These are phyloP conservation scores for Rhopalosiphum padi DNA, from an alignment of 1,140 invertebrate genomes.

Conservation along the genomic window DNA sequence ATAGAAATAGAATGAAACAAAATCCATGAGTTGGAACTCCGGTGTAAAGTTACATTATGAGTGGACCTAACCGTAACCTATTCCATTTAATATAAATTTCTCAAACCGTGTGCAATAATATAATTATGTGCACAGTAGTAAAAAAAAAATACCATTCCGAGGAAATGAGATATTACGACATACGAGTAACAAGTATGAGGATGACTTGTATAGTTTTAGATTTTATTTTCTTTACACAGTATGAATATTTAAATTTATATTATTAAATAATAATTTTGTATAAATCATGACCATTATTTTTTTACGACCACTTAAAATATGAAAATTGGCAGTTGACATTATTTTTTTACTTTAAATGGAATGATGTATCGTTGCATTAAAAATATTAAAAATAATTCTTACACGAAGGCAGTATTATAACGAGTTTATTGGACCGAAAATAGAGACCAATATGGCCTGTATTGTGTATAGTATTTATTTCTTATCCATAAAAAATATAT, in stretches of 20 bases:
- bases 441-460: neutral
- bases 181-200: neutral
- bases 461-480: neutral
- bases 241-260: neutral
- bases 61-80: neutral
- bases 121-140: neutral
- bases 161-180: neutral
- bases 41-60: neutral
- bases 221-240: neutral
- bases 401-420: neutral
- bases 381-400: neutral
- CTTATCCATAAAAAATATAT: neutral
- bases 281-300: neutral
- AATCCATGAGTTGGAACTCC: neutral
- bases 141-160: neutral
- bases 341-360: neutral
- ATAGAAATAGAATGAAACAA: neutral
- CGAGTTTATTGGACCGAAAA: too few relatives aligned
- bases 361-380: neutral
- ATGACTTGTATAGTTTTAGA: neutral
- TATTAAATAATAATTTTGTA: neutral
- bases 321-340: neutral
- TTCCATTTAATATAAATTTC: neutral
- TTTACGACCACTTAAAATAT: neutral
- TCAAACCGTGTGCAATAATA: neutral